Evolutionary conservation across 2,888 invertebrate species (phyloP).

Genomic region (Cryptus viduatorius): DNA sequence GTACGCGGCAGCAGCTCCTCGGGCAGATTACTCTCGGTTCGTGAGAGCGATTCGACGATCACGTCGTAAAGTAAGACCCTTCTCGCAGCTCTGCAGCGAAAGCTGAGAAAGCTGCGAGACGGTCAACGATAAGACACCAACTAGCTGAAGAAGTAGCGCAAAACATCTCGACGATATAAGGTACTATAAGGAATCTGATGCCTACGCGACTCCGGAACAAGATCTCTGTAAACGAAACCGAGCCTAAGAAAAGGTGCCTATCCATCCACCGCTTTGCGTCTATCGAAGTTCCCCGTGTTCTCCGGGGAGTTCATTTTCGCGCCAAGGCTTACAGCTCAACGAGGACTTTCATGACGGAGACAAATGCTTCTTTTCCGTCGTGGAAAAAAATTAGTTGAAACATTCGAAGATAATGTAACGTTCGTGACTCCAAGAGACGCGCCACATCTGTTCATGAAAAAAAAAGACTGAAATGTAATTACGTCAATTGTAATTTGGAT

Average conservation of each 20-base stretch:
- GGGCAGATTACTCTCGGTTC: conserved; percentile 57
- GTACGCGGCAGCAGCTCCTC: conserved; percentile 6
- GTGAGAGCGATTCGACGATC: conserved; percentile 49
- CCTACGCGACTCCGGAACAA: conserved; percentile 32
- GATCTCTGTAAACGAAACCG: conserved; percentile 55
- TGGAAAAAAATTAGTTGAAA: background rate
- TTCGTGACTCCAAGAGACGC: background rate
- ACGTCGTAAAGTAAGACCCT: conserved; percentile 56
- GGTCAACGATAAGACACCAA: conserved; percentile 47
- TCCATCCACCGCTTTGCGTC: conserved; percentile 19
- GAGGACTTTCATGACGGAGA: background rate
- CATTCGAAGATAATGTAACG: background rate
- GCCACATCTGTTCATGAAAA: background rate
- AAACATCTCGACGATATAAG: conserved; percentile 34
- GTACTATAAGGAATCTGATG: conserved; percentile 42
- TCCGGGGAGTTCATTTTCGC: background rate
- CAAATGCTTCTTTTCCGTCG: background rate
- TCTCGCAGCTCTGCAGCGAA: conserved; percentile 12
- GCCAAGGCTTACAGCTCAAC: background rate
- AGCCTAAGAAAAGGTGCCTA: conserved; percentile 37
- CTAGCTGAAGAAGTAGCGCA: conserved; percentile 45
- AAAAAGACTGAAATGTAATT: conserved; percentile 54
- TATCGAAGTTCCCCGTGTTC: conserved; percentile 35
- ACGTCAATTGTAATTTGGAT: conserved; percentile 60
- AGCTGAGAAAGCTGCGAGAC: conserved; percentile 48